Conservation (phyloP, 2,888 invertebrate genomes). For the Hololepta plana region DNA sequence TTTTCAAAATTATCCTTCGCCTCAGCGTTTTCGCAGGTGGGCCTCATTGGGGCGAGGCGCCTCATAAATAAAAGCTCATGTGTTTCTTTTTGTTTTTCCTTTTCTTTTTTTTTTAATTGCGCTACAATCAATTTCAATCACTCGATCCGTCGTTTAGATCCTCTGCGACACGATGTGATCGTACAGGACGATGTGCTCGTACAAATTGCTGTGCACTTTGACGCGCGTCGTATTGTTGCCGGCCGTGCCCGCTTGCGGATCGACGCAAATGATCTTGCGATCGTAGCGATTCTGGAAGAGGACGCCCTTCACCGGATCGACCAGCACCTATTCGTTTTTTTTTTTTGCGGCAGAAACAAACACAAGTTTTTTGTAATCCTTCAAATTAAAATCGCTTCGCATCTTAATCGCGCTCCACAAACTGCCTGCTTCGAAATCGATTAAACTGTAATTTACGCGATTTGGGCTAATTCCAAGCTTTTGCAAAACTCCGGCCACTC, state of each 20-base stretch:
- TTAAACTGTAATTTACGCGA: too few relatives aligned
- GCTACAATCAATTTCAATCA: neutral
- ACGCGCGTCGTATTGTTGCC: conserved; percentile 50
- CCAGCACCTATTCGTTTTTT: too few relatives aligned
- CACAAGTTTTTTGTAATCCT: too few relatives aligned
- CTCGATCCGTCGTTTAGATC: conserved; percentile 18
- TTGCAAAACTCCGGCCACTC: too few relatives aligned
- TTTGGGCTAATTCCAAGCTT: too few relatives aligned
- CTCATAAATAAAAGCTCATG: neutral
- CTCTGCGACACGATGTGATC: conserved; percentile 53
- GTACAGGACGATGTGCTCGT: conserved; percentile 59
- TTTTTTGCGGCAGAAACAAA: too few relatives aligned
- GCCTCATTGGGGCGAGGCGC: neutral
- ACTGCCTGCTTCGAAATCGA: too few relatives aligned
- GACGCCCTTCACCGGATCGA: conserved; percentile 54
- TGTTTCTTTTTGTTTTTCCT: conserved; percentile 2
- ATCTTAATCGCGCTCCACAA: too few relatives aligned
- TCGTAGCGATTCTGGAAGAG: conserved; percentile 68
- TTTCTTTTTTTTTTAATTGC: too few relatives aligned
- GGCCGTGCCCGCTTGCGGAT: conserved; percentile 37
- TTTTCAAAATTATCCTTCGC: too few relatives aligned
- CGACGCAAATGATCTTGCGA: conserved; percentile 54
- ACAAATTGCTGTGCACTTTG: conserved; percentile 42
- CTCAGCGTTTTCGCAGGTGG: too few relatives aligned
- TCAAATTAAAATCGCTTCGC: too few relatives aligned